Percentiles rank a stretch among this genome's conserved stretches.
These are phyloP conservation scores for Manis pentadactyla DNA, from an alignment of 2,797 vertebrate species.

Conservation along the genomic window DNA sequence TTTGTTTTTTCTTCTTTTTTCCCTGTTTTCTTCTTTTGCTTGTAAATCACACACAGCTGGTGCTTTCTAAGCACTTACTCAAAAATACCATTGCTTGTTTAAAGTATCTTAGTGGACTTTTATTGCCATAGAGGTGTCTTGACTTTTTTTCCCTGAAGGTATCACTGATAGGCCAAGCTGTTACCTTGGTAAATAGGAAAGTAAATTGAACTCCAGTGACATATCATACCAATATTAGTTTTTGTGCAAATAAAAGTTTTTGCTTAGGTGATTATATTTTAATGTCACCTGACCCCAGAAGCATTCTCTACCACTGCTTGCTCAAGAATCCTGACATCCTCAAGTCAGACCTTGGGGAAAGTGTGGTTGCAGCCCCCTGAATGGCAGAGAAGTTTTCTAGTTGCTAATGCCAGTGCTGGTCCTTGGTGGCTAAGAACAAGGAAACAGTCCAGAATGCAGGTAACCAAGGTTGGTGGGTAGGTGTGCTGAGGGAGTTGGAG, in stretches of 20 bases:
- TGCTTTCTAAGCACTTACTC: constrained; percentile 42
- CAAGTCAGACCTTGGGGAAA: background rate
- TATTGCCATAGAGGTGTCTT: constrained; percentile 70
- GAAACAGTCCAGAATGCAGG: background rate
- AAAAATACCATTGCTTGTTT: constrained; percentile 57
- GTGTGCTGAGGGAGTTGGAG: background rate
- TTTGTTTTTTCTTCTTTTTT: background rate
- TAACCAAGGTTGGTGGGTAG: too few species aligned
- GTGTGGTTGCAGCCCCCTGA: background rate
- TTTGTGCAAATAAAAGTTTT: constrained; percentile 75
- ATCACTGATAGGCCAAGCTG: constrained; percentile 65
- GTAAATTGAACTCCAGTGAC: constrained; percentile 53
- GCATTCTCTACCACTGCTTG: background rate
- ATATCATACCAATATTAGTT: background rate
- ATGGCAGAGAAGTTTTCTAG: background rate
- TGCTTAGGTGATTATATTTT: background rate
- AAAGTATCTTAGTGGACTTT: constrained; percentile 55
- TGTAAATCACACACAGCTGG: constrained; percentile 40
- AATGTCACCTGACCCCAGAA: background rate
- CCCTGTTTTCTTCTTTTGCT: background rate
- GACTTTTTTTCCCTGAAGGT: constrained; percentile 37
- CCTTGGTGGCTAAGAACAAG: background rate
- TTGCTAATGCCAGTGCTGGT: background rate
- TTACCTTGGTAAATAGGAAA: constrained; percentile 72
- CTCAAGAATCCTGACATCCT: background rate